Conservation (phyloP, 2,113 vertebrate species). For the Embiotoca jacksoni region DNA sequence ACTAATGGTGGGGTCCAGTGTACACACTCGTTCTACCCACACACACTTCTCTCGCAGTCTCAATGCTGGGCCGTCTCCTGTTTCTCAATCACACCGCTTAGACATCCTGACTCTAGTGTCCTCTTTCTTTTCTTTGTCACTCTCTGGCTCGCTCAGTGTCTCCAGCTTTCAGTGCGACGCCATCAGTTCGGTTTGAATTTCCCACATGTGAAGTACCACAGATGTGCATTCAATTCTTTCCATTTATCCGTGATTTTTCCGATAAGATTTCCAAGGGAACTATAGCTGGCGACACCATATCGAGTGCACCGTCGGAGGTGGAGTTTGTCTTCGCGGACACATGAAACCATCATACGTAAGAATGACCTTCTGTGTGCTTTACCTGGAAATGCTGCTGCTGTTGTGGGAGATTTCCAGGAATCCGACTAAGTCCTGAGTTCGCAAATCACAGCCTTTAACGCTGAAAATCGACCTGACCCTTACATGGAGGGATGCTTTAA, state of each 20-base stretch:
- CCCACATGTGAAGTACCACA: not conserved
- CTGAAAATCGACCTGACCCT: not conserved
- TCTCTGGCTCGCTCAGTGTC: not conserved
- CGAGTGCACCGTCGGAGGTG: not conserved
- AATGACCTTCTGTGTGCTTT: slow-evolving; percentile 15
- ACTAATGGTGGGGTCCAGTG: slow-evolving; percentile 6
- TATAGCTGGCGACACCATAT: not conserved
- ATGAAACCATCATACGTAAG: not conserved
- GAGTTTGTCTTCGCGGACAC: not conserved
- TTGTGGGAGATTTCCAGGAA: slow-evolving; percentile 23
- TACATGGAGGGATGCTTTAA: slow-evolving; percentile 3
- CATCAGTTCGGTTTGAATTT: slow-evolving; percentile 14
- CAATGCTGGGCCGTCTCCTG: slow-evolving; percentile 25
- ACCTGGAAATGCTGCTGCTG: slow-evolving; percentile 25
- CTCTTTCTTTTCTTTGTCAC: slow-evolving; percentile 30
- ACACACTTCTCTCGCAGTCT: slow-evolving; percentile 19
- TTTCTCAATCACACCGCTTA: slow-evolving; percentile 36
- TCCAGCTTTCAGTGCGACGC: not conserved
- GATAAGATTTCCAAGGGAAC: not conserved
- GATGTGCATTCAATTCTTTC: not conserved
- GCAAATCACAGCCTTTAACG: not conserved
- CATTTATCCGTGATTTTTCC: not conserved
- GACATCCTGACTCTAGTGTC: slow-evolving; percentile 35
- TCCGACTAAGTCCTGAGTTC: not conserved
- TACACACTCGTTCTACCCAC: slow-evolving; percentile 1